Conservation (phyloP, 2,888 invertebrate species). For the Macaria liturata region DNA sequence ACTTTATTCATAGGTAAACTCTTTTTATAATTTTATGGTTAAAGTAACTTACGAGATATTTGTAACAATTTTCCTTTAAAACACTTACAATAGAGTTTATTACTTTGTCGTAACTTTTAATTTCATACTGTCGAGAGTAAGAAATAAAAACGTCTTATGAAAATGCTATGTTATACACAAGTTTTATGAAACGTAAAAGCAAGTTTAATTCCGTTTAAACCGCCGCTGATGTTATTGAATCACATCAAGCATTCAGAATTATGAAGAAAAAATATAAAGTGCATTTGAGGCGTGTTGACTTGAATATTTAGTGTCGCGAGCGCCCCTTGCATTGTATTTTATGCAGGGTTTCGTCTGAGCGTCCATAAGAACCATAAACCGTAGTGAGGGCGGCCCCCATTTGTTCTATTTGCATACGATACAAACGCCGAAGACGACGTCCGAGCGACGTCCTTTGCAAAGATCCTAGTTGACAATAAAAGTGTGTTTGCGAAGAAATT, state of each 20-base stretch:
- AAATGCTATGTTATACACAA: slow-evolving; percentile 5
- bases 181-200: slow-evolving; percentile 17
- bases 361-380: slow-evolving; percentile 73
- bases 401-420: slow-evolving; percentile 79
- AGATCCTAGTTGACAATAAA: slow-evolving; percentile 77
- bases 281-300: slow-evolving; percentile 45
- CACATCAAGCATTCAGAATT: slow-evolving; percentile 40
- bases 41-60: no score
- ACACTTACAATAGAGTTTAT: no score
- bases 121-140: no score
- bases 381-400: slow-evolving; percentile 65
- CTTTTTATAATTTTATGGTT: no score
- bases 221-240: slow-evolving; percentile 26
- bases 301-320: slow-evolving; percentile 46
- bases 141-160: background rate
- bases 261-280: slow-evolving; percentile 38
- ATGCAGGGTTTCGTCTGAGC: slow-evolving; percentile 45
- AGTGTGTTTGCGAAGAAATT: slow-evolving; percentile 83
- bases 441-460: slow-evolving; percentile 59
- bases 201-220: slow-evolving; percentile 30
- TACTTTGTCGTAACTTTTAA: no score
- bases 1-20: no score
- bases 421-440: slow-evolving; percentile 68
- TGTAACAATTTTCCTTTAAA: no score
- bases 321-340: slow-evolving; percentile 56